phyloP scores from a whole-genome alignment of 1,140 invertebrate genomes.

The Neuroterus valhalla region DNA sequence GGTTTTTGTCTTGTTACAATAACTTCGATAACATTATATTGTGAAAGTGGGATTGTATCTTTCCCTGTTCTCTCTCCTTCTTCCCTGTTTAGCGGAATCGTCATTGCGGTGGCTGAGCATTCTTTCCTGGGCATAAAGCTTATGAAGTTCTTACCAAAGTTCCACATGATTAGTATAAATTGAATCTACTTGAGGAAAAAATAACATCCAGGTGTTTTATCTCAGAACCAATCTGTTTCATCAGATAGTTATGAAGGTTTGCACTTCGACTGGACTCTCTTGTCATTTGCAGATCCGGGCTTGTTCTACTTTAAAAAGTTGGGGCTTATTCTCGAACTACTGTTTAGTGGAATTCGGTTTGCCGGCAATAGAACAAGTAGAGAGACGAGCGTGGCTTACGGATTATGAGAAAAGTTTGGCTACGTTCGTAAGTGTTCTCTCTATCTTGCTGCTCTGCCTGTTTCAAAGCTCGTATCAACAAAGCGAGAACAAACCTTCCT shows the following conservation, averaged over 20 bases:
- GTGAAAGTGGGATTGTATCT: too few relatives aligned
- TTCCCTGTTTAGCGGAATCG: too few relatives aligned
- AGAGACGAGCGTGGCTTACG: constrained; percentile 33
- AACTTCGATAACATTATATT: too few relatives aligned
- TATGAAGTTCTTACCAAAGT: neutral
- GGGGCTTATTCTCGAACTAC: constrained; percentile 32
- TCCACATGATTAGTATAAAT: too few relatives aligned
- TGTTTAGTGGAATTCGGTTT: constrained; percentile 42
- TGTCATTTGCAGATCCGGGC: neutral
- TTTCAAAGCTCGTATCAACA: constrained; percentile 26
- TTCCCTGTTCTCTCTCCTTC: too few relatives aligned
- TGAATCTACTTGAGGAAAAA: too few relatives aligned
- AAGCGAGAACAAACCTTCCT: constrained; percentile 23
- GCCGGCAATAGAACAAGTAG: constrained; percentile 31
- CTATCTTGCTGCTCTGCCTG: constrained; percentile 14
- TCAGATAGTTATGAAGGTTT: neutral
- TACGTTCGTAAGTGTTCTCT: constrained; percentile 24
- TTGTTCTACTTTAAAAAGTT: constrained; percentile 10
- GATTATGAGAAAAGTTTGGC: constrained; percentile 52
- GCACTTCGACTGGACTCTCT: neutral
- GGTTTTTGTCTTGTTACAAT: too few relatives aligned
- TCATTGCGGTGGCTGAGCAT: too few relatives aligned
- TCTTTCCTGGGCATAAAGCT: too few relatives aligned
- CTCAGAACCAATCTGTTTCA: too few relatives aligned
- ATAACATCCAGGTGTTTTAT: too few relatives aligned